phyloP scores from a whole-genome alignment of 2,797 vertebrate genomes.

The Telmatherina bonti region DNA sequence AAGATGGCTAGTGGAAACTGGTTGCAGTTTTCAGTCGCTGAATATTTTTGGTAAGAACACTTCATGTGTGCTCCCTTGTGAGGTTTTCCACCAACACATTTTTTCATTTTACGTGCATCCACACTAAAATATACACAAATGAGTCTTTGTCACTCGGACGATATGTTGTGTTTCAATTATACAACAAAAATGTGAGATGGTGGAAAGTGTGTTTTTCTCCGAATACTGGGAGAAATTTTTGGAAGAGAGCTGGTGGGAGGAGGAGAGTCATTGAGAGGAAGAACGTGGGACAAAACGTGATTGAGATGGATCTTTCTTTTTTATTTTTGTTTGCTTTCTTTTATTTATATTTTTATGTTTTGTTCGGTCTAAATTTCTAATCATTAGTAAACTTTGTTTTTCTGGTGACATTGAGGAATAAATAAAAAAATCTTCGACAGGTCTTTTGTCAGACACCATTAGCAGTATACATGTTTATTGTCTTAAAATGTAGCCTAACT shows the following conservation, averaged over 20 bases:
- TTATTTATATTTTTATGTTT: slow-evolving; percentile 45
- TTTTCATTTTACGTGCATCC: slow-evolving; percentile 39
- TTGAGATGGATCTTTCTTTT: too few relatives aligned
- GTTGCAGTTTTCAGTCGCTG: not conserved
- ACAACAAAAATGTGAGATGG: slow-evolving; percentile 55
- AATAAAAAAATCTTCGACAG: not conserved
- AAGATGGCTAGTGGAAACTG: slow-evolving; percentile 11
- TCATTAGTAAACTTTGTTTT: not conserved
- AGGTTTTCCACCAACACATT: slow-evolving; percentile 27
- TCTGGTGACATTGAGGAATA: not conserved
- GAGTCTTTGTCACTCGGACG: slow-evolving; percentile 27
- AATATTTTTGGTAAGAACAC: slow-evolving; percentile 4
- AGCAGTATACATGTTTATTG: not conserved
- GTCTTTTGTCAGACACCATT: not conserved
- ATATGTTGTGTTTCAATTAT: slow-evolving; percentile 50
- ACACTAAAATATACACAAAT: slow-evolving; percentile 19
- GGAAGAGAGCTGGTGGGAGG: too few relatives aligned
- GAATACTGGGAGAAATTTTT: slow-evolving; percentile 39
- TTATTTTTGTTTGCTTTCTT: not conserved
- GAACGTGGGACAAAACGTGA: too few relatives aligned
- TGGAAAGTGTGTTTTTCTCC: slow-evolving; percentile 51
- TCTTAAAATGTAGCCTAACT: not conserved
- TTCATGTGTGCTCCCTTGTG: slow-evolving; percentile 6
- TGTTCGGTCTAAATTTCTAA: slow-evolving; percentile 56
- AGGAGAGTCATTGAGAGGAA: too few relatives aligned